These are phyloP conservation scores for Scatophagus argus DNA, from an alignment of 2,113 vertebrate genomes.

Conservation along the genomic window DNA sequence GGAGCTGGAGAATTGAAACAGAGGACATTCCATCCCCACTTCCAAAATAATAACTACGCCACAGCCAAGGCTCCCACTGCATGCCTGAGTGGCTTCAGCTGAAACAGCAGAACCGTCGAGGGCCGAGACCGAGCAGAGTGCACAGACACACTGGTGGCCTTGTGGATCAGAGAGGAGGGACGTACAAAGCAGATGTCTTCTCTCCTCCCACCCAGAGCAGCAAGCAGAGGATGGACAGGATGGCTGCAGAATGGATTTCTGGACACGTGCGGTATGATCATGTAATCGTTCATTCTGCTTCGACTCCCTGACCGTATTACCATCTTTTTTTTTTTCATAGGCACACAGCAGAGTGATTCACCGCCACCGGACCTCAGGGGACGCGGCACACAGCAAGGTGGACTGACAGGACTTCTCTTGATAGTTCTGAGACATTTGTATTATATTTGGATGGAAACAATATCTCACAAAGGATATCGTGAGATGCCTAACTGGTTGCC, in stretches of 20 bases:
- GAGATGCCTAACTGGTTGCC: background rate
- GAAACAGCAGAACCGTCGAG: slow-evolving; percentile 32
- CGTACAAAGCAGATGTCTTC: slow-evolving; percentile 65
- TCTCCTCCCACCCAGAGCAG: slow-evolving; percentile 42
- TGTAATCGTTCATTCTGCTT: slow-evolving; percentile 28
- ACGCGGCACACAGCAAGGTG: slow-evolving; percentile 1
- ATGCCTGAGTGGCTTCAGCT: slow-evolving; percentile 64
- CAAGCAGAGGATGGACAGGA: slow-evolving; percentile 25
- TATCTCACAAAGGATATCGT: background rate
- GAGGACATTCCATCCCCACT: slow-evolving; percentile 54
- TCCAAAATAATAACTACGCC: slow-evolving; percentile 43
- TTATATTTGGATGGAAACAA: slow-evolving; percentile 22
- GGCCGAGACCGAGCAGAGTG: slow-evolving; percentile 20
- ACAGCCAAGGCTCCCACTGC: slow-evolving; percentile 18
- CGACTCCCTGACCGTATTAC: slow-evolving; percentile 30
- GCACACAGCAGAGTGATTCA: slow-evolving; percentile 41
- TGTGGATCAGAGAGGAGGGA: slow-evolving; percentile 44
- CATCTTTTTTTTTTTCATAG: slow-evolving; percentile 27
- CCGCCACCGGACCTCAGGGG: slow-evolving; percentile 6
- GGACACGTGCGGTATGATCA: slow-evolving; percentile 34
- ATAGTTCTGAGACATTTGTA: slow-evolving; percentile 2
- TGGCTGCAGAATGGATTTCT: slow-evolving; percentile 45
- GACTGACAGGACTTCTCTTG: background rate
- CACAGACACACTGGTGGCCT: slow-evolving; percentile 34
- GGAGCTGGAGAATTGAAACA: slow-evolving; percentile 14